Base-by-base conservation (phyloP, 2,797 vertebrate genomes). In the Melanotaenia trifasciata region DNA sequence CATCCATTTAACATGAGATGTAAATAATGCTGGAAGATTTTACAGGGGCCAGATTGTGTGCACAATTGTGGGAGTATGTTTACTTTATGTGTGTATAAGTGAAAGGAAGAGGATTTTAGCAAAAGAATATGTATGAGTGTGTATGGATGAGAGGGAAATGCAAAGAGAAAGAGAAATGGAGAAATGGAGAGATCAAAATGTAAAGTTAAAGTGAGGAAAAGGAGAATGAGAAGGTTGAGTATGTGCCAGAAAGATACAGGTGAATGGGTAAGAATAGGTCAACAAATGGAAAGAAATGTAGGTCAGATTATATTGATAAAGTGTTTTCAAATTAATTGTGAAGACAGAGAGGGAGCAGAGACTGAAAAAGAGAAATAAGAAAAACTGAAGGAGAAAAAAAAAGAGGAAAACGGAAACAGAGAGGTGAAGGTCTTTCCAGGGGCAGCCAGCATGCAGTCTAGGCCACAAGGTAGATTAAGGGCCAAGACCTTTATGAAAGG, bases 391-490 rank as follows among this genome's bases (percentile, higher is more conserved):
- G 32, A 58, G 22, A 16, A 68, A 67, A 63, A 50, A 66, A 26
- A 20, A 3, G 14, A 14, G 5, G 2, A 36, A 71, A 70, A 64
- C 26, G 53, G 10, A 70, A 40, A 81, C 20, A 66, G 53, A 75
- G 64, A 84, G 62, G 85, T 69, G 59, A 72, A 72, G 78, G 84
- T 87, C 81, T 85, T 95, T 94, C 91, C 94, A 93, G 93, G 93
- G 93, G 95, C 93, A 92, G 91, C 70, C 84, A 92, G 89, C 89
- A 90, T 92, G 86, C 71, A 84, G 87, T 78, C 72, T 65, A 61
- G 84, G 80, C 84, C 84, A 78, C 67, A 80, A 81, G 86, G 90
- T 84, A 80, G 83, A 88, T 81, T 79, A 75, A 86, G 87, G 84
- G 87, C 82, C 79, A 87, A 86, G 85, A 88, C 78, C 88, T 90